Base-by-base conservation (phyloP, 2,888 invertebrate genomes). In the Alentia gelatinosa region DNA sequence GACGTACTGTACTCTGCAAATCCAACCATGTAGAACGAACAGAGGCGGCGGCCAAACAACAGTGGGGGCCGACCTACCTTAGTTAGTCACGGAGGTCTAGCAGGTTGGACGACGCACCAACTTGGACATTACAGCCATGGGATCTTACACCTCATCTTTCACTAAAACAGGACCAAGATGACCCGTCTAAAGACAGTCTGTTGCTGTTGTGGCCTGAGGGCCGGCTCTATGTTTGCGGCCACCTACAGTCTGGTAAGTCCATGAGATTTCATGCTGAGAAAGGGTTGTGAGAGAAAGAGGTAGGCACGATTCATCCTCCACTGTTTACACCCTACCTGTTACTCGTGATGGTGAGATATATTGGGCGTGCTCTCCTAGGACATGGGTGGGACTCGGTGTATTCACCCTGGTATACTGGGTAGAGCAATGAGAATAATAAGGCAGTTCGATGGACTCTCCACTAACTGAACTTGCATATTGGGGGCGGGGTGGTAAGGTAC, bases 181-280 rank as follows among this genome's bases (percentile, higher is more conserved):
- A 26, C 83, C 30, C n/a, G 35, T 39, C 23, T 83, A 37, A 83
- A 30, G 9, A 83, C 3, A 26, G 35, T 42, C 86, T 86, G 86
- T 33, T 86, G 42, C 86, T 86, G 86, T 30, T 86, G 86, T 86
- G 35, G 86, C 47, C 47, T 86, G 26, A 40, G 86, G 50, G 47
- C 30, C 0, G 86, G 86, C 23, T 86, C 42, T 33, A 86, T 86
- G 86, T 86, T 40, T 50, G 86, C 47, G 47, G 86, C 86, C 86
- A 47, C 86, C 42, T 86, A 86, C 50, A 86, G 86, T 19, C 30
- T 86, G 86, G 86, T 47, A 86, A 47, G 86, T 86, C 9, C 56
- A 3, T 56, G 56, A n/a, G 5, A n/a, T n/a, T n/a, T n/a, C n/a
- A n/a, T n/a, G n/a, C n/a, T n/a, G n/a, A n/a, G n/a, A n/a, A n/a